Evolutionary conservation across 2,797 vertebrate genomes (phyloP), one percentile per base, ranked within the genome.

Genomic region (Coranthus polyacanthus): DNA sequence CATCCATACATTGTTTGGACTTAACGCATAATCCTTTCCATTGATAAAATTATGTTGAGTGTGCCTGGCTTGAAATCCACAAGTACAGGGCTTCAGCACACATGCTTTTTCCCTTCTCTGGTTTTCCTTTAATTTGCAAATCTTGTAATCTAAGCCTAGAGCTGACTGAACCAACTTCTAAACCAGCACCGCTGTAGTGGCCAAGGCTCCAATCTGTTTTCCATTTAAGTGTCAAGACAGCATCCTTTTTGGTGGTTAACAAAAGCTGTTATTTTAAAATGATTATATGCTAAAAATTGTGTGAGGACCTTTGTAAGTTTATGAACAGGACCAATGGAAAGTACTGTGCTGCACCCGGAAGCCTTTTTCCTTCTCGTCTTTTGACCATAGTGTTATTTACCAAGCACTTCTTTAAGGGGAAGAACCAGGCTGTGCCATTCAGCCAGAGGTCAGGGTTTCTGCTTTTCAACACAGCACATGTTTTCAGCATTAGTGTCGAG

Each of bases 61-160:
- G 26, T 71, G 90, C 77, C 91, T 93, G 82, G 71, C 83, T 86
- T 77, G 79, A 93, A 93, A 90, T 93, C 91, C 92, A 90, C 90
- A 91, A 89, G 86, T 87, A 89, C 88, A 92, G 84, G 87, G 89
- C 85, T 93, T 92, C 93, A 73, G 89, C 81, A 89, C 94, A 95
- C 92, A 96, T 95, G 93, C 86, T 94, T 90, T 93, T 91, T 93
- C 79, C 90, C 89, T 90, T 92, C 91, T 93, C 90, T 82, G 92
- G 92, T 96, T 97, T 96, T 95, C 94, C 95, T 97, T 97, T 95
- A 94, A 97, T 98, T 98, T 96, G 94, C 94, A 96, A 94, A 97
- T 97, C 95, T 96, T 96, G 96, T 97, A 96, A 97, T 96, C 95
- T 95, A 97, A 97, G 94, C 95, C 94, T 93, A 88, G 93, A 96